Conservation (phyloP, 2,888 invertebrate species). For the Heterodera filipjevi region DNA sequence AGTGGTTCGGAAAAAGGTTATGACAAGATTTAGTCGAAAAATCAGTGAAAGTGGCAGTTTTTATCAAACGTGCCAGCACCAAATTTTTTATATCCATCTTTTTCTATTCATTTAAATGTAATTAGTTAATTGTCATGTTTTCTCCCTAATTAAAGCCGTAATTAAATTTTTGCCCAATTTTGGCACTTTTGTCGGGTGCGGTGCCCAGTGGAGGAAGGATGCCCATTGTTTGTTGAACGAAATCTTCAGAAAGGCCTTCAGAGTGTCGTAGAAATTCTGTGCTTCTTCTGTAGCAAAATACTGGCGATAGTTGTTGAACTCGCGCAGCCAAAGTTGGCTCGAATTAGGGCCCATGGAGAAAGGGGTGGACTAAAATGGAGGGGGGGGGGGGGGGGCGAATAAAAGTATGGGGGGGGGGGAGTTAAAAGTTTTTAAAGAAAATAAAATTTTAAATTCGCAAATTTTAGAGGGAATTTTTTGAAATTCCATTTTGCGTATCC, state of each 20-base stretch:
- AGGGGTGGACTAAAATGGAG: conserved; percentile 32
- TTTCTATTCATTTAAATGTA: too few relatives aligned
- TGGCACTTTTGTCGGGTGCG: conserved; percentile 44
- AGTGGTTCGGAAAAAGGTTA: too few relatives aligned
- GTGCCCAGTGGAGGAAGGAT: conserved; percentile 56
- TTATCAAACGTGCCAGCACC: too few relatives aligned
- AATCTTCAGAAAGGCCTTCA: conserved; percentile 57
- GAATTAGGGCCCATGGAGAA: conserved; percentile 54
- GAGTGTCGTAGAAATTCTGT: conserved; percentile 57
- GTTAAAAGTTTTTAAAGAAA: too few relatives aligned
- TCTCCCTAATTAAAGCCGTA: too few relatives aligned
- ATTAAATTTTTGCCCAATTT: background rate
- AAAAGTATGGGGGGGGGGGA: background rate
- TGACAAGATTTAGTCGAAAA: too few relatives aligned
- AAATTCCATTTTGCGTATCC: too few relatives aligned
- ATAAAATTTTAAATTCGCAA: too few relatives aligned
- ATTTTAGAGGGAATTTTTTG: too few relatives aligned
- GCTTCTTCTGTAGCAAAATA: conserved; percentile 60
- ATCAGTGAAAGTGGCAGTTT: too few relatives aligned
- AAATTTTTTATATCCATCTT: too few relatives aligned
- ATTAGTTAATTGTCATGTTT: too few relatives aligned
- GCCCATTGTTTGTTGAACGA: conserved; percentile 64
- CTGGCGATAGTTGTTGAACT: conserved; percentile 54
- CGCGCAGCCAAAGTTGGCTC: conserved; percentile 51
- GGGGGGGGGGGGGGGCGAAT: background rate